A percentile compares a stretch with the other conserved stretches of the same genome.
Conservation (phyloP, 92 coral and sea anemone species). For the Palythoa grandiflora region DNA sequence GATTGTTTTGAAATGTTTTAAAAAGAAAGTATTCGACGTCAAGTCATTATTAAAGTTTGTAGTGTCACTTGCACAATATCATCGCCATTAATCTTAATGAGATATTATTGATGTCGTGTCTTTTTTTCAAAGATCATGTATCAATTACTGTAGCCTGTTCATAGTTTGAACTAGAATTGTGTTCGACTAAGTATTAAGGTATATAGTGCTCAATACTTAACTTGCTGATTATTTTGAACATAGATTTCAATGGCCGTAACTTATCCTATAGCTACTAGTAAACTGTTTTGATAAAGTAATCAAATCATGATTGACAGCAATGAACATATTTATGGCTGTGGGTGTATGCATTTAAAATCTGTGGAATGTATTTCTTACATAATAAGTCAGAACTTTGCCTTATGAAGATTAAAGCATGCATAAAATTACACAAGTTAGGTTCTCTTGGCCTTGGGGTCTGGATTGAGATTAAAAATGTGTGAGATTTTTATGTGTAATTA, state of each 20-base stretch:
- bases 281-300: background rate
- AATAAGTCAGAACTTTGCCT: background rate
- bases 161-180: too few relatives aligned
- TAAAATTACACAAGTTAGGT: too few relatives aligned
- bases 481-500: too few relatives aligned
- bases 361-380: slow-evolving; percentile 3
- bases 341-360: slow-evolving; percentile 21
- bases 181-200: too few relatives aligned
- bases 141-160: background rate
- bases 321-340: background rate
- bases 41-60: background rate
- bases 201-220: too few relatives aligned
- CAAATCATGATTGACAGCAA: background rate
- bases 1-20: background rate
- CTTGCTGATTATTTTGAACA: background rate
- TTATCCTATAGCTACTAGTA: background rate
- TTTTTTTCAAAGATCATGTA: background rate
- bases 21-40: background rate
- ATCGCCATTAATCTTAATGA: slow-evolving; percentile 23
- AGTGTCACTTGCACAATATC: slow-evolving; percentile 32
- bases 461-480: too few relatives aligned
- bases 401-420: background rate
- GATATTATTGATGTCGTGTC: background rate
- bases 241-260: background rate
- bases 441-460: too few relatives aligned